A percentile compares a stretch with the other conserved stretches of the same genome.
These are phyloP conservation scores for Zaprionus capensis DNA, from an alignment of 1,140 invertebrate species.

Conservation along the genomic window DNA sequence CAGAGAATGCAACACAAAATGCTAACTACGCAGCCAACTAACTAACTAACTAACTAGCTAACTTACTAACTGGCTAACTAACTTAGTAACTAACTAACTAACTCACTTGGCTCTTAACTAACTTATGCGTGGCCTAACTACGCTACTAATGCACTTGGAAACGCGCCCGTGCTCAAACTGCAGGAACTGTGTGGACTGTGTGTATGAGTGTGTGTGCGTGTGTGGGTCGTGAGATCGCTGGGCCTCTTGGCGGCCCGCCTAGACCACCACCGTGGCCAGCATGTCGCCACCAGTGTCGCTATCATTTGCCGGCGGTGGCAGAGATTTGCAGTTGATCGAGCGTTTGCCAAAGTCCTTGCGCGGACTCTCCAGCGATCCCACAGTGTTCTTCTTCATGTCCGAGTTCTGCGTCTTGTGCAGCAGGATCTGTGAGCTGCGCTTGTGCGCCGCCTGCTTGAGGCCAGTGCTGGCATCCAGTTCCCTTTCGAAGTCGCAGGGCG, in stretches of 20 bases:
- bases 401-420: conserved; percentile 90
- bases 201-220: conserved; percentile 36
- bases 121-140: conserved; percentile 37
- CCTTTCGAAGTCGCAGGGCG: conserved; percentile 85
- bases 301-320: conserved; percentile 81
- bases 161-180: conserved; percentile 60
- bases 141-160: conserved; percentile 77
- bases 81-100: conserved; percentile 31
- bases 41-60: conserved; percentile 26
- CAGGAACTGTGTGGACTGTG: conserved; percentile 46
- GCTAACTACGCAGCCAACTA: conserved; percentile 51
- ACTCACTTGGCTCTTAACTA: conserved; percentile 44
- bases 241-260: conserved; percentile 13
- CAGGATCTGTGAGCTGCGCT: conserved; percentile 87
- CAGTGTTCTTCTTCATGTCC: conserved; percentile 91
- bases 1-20: conserved; percentile 51
- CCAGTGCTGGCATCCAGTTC: conserved; percentile 70
- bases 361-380: conserved; percentile 89
- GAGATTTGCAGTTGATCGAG: conserved; percentile 82
- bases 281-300: conserved; percentile 85
- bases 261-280: conserved; percentile 86
- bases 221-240: conserved; percentile 63
- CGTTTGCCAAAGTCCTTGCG: conserved; percentile 92
- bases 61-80: conserved; percentile 16
- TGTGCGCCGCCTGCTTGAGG: conserved; percentile 68